Conservation (phyloP, 2,888 invertebrate species). For the Drosophila recens region DNA sequence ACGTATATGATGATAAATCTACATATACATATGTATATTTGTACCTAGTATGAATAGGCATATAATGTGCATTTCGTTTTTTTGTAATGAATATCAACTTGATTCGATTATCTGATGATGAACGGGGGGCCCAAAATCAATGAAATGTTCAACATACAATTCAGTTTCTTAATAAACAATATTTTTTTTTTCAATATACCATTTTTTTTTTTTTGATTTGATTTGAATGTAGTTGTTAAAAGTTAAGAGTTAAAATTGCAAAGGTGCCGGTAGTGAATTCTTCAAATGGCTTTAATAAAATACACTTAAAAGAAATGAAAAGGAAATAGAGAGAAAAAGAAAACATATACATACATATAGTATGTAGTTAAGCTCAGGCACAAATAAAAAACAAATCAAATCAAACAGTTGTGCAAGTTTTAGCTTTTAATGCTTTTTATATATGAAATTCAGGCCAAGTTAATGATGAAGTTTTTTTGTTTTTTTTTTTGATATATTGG, state of each 20-base stretch:
- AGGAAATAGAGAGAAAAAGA: background rate
- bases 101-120: background rate
- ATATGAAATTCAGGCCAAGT: conserved; percentile 50
- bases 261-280: conserved; percentile 82
- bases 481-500: conserved; percentile 51
- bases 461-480: conserved; percentile 21
- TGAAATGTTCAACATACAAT: conserved; percentile 11
- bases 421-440: conserved; percentile 44
- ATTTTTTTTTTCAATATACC: background rate
- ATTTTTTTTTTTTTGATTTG: conserved; percentile 14
- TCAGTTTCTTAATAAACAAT: conserved; percentile 18
- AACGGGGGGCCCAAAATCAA: conserved; percentile 1
- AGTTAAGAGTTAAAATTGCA: conserved; percentile 36
- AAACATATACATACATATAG: conserved; percentile 8
- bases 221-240: background rate
- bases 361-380: conserved; percentile 33
- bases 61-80: background rate
- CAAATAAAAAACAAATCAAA: conserved; percentile 22
- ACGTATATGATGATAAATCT: background rate
- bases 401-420: conserved; percentile 45
- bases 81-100: background rate
- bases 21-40: no score
- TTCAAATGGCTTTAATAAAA: conserved; percentile 81
- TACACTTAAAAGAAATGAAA: conserved; percentile 48
- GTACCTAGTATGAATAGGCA: background rate